Percentiles rank a stretch among this genome's conserved stretches.
Conservation (phyloP, 2,797 vertebrate species). For the Lerista edwardsae region DNA sequence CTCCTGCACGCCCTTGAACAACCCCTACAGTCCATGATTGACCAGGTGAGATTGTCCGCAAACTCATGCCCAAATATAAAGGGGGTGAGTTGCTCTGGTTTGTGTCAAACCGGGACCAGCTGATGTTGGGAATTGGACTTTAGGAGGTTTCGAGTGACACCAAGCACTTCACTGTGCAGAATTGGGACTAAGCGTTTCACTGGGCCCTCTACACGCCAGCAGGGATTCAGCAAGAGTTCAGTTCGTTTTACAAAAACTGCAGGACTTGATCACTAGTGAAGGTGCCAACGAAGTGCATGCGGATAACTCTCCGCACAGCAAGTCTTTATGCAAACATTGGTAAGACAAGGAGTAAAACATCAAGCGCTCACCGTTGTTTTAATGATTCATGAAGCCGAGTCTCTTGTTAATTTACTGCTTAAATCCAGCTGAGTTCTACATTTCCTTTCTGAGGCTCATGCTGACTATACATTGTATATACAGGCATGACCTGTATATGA, state of each 20-base stretch:
- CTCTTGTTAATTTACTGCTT: background rate
- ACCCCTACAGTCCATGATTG: slow-evolving; percentile 9
- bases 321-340: background rate
- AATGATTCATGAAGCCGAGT: background rate
- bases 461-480: background rate
- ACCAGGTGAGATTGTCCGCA: background rate
- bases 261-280: background rate
- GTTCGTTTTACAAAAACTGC: background rate
- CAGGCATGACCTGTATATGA: no score
- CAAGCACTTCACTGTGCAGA: background rate
- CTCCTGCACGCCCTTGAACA: background rate
- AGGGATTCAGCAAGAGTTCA: background rate
- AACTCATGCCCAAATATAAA: slow-evolving; percentile 21
- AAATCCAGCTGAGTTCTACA: background rate
- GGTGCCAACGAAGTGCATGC: background rate
- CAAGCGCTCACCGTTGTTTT: background rate
- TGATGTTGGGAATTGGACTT: background rate
- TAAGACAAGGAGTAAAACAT: background rate
- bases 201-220: background rate
- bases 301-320: background rate
- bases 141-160: background rate
- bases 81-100: slow-evolving; percentile 9
- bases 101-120: slow-evolving; percentile 4
- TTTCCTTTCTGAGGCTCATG: background rate
- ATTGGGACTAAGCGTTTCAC: slow-evolving; percentile 3